Evolutionary conservation across 1,140 invertebrate species (phyloP).

Genomic region (Penaeus japonicus): DNA sequence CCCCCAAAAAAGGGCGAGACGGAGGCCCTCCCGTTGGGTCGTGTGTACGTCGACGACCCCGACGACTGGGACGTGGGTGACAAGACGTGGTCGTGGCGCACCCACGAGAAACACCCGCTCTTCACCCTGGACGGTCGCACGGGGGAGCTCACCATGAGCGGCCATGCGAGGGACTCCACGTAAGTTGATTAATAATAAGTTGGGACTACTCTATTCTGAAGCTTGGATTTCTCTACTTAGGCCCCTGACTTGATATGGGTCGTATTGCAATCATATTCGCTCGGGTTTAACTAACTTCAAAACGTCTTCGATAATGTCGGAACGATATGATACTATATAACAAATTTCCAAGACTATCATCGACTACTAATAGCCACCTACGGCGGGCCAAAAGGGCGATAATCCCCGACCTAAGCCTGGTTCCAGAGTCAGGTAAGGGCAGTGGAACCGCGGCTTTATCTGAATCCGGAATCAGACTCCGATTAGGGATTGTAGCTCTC

Average conservation of each 20-base stretch:
- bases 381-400: background rate
- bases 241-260: no score
- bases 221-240: no score
- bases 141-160: slow-evolving; percentile 25
- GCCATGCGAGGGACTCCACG: background rate
- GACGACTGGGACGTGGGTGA: slow-evolving; percentile 38
- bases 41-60: slow-evolving; percentile 10
- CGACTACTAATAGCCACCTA: no score
- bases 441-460: no score
- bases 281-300: no score
- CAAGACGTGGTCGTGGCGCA: slow-evolving; percentile 27
- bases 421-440: no score
- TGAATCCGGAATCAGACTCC: no score
- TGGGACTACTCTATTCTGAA: no score
- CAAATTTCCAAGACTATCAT: background rate
- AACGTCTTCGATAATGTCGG: background rate
- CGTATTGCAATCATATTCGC: no score
- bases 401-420: background rate
- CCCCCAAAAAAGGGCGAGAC: background rate
- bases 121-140: slow-evolving; percentile 7
- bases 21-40: slow-evolving; percentile 8
- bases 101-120: background rate
- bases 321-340: background rate
- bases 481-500: no score
- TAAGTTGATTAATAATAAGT: background rate